Percentiles rank a stretch among this genome's conserved stretches.
phyloP scores from a whole-genome alignment of 2,113 vertebrate genomes.

The Halcyon senegalensis region DNA sequence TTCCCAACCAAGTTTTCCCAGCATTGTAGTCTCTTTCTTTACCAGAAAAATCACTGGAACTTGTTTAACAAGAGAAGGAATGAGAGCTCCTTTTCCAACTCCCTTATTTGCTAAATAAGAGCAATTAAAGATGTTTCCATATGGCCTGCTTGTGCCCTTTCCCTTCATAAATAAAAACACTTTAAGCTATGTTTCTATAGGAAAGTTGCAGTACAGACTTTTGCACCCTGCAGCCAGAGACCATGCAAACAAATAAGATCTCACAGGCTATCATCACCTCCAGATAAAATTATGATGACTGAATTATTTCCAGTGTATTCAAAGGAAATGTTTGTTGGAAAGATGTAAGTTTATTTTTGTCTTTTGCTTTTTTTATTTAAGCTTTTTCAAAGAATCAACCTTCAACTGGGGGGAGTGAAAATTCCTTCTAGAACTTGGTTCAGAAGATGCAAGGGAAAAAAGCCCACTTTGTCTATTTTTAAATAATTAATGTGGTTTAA shows the following conservation, averaged over 20 bases:
- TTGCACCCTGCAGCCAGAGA: background rate
- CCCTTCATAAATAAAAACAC: background rate
- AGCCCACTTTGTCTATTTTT: constrained; percentile 16
- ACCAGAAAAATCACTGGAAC: background rate
- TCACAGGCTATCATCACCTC: constrained; percentile 8
- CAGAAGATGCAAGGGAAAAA: background rate
- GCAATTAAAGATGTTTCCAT: background rate
- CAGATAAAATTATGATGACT: background rate
- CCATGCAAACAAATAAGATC: background rate
- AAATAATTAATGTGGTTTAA: constrained; percentile 60
- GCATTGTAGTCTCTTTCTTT: background rate
- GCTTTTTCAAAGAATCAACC: constrained; percentile 34
- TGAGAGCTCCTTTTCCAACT: background rate
- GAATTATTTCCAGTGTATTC: constrained; percentile 34
- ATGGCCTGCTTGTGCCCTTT: background rate
- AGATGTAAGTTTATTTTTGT: constrained; percentile 26
- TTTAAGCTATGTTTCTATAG: background rate
- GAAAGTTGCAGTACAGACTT: background rate
- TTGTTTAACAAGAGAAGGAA: background rate
- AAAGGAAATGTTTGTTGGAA: constrained; percentile 4
- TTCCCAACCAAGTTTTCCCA: background rate
- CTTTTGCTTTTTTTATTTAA: constrained; percentile 24
- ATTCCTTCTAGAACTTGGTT: constrained; percentile 29
- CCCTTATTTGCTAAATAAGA: background rate
- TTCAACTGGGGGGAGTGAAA: background rate